Conservation (phyloP, 2,113 vertebrate species). For the Cyprinus carpio region DNA sequence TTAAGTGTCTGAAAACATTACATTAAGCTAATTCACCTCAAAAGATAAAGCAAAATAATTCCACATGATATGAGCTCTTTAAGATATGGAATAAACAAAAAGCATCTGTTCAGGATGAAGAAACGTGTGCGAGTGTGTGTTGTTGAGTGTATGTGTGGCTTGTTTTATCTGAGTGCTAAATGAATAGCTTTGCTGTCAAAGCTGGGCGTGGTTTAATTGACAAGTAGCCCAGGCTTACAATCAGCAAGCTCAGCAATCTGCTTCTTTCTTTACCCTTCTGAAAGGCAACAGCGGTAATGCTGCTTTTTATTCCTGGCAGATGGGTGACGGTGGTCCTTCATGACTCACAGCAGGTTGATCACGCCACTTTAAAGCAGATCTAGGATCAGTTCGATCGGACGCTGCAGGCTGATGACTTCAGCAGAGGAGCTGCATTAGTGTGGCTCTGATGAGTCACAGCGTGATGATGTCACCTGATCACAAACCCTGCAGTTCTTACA, state of each 20-base stretch:
- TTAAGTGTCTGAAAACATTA: not conserved
- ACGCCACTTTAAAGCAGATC: conserved; percentile 22
- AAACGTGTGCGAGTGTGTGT: not conserved
- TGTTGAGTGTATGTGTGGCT: not conserved
- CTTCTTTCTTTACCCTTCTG: not conserved
- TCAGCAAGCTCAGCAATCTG: conserved; percentile 16
- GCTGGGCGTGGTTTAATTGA: not conserved
- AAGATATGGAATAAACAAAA: not conserved
- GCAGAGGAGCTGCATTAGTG: conserved; percentile 25
- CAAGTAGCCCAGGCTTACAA: not conserved
- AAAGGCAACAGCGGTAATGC: not conserved
- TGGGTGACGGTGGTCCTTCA: conserved; percentile 27
- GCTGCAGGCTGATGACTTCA: conserved; percentile 38
- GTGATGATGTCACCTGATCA: conserved; percentile 51
- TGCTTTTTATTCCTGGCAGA: conserved; percentile 36
- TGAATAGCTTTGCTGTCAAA: not conserved
- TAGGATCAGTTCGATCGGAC: conserved; percentile 26
- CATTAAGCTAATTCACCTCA: not conserved
- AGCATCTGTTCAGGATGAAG: not conserved
- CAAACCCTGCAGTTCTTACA: conserved; percentile 19
- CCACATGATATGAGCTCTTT: not conserved
- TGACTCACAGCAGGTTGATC: conserved; percentile 52
- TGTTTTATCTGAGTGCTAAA: not conserved
- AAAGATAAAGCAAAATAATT: not conserved
- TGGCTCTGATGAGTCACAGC: conserved; percentile 50